These are phyloP conservation scores for Scaptodrosophila latifasciaeformis DNA, from an alignment of 2,888 invertebrate genomes.

Conservation along the genomic window DNA sequence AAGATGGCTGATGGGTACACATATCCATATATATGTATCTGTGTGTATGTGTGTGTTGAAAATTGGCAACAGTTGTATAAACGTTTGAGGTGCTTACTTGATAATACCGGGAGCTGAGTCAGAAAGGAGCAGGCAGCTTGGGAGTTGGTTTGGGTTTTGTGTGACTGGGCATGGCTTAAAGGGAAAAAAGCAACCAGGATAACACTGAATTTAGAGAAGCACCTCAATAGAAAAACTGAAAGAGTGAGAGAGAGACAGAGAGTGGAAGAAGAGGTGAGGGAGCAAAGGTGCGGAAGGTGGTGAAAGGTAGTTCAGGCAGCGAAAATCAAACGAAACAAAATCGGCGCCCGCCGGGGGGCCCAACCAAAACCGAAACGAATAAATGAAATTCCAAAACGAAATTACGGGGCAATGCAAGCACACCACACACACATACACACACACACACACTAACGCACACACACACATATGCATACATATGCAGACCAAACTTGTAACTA, in stretches of 20 bases:
- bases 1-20: conserved; percentile 1
- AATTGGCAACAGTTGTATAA: conserved; percentile 66
- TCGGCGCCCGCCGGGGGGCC: conserved; percentile 27
- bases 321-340: conserved; percentile 42
- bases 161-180: too few species aligned
- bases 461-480: neutral
- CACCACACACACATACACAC: conserved; percentile 7
- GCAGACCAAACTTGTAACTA: conserved; percentile 27
- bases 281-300: conserved; percentile 2
- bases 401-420: conserved; percentile 31
- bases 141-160: neutral
- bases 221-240: too few species aligned
- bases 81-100: conserved; percentile 62
- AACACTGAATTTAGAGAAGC: too few species aligned
- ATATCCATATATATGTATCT: too few species aligned
- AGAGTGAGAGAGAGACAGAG: too few species aligned
- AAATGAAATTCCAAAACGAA: conserved; percentile 46
- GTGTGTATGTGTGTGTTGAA: too few species aligned
- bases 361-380: conserved; percentile 39
- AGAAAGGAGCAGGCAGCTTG: neutral
- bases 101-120: conserved; percentile 44
- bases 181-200: too few species aligned
- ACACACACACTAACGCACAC: conserved; percentile 18
- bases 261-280: conserved; percentile 1
- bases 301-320: conserved; percentile 15